These are phyloP conservation scores for Rhamphomyia laevipes DNA, from an alignment of 2,888 invertebrate genomes.

Conservation along the genomic window DNA sequence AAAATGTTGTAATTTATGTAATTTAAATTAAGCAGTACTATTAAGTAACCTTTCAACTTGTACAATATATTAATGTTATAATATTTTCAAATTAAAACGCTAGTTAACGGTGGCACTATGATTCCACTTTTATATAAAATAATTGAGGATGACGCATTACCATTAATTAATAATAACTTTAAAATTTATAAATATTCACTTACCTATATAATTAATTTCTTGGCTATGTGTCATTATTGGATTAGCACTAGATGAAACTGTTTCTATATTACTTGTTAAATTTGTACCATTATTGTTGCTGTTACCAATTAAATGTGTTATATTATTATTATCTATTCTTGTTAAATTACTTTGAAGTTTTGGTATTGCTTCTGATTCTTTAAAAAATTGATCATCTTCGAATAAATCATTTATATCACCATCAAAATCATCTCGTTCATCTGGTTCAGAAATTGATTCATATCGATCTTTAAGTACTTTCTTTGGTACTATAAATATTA, in stretches of 20 bases:
- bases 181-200: constrained; percentile 10
- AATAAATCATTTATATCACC: constrained; percentile 43
- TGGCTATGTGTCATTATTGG: constrained; percentile 34
- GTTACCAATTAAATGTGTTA: constrained; percentile 12
- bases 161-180: too few species aligned
- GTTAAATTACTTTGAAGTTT: constrained; percentile 37
- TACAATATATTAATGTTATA: too few species aligned
- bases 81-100: too few species aligned
- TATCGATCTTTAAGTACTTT: constrained; percentile 73
- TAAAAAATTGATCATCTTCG: constrained; percentile 44
- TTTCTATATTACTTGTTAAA: background rate
- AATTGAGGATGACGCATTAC: too few species aligned
- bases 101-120: too few species aligned
- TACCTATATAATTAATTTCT: constrained; percentile 34
- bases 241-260: constrained; percentile 22
- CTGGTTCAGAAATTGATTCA: constrained; percentile 65
- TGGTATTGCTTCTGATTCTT: constrained; percentile 45
- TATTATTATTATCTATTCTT: constrained; percentile 17
- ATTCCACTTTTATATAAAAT: too few species aligned
- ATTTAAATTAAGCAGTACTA: too few species aligned
- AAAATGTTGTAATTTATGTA: too few species aligned
- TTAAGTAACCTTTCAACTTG: too few species aligned
- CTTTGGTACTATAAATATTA: constrained; percentile 57
- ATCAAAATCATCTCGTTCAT: constrained; percentile 51
- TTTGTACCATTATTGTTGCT: background rate